phyloP scores from a whole-genome alignment of 92 coral and sea anemone genomes.

The Epizoanthus scotinus region DNA sequence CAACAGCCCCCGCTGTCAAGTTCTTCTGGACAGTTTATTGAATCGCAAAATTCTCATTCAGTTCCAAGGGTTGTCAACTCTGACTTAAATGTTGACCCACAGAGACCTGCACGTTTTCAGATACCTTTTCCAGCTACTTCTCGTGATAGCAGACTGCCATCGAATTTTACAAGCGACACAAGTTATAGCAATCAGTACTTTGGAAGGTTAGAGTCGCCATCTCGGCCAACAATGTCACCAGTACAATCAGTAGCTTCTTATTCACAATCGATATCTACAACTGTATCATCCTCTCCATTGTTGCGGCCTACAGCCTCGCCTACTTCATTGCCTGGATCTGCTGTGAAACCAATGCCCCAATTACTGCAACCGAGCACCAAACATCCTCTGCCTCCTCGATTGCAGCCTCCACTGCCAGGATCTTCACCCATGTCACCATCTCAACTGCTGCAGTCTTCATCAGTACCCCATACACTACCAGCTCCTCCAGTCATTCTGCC shows the following conservation, averaged over 20 bases:
- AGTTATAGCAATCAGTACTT: not conserved
- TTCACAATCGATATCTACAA: not conserved
- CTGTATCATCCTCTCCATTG: not conserved
- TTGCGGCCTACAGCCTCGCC: not conserved
- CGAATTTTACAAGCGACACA: not conserved
- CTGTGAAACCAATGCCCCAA: not conserved
- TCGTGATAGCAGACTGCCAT: not conserved
- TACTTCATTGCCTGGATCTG: not conserved
- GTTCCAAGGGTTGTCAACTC: not conserved
- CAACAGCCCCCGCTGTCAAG: not conserved
- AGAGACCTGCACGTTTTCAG: not conserved
- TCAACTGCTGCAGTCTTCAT: not conserved
- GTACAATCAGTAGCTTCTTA: not conserved
- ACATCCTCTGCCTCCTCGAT: too few species aligned
- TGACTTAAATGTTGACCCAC: not conserved
- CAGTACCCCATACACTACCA: not conserved
- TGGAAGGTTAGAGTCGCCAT: slow-evolving; percentile 6
- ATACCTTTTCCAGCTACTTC: not conserved
- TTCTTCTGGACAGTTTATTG: not conserved
- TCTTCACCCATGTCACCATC: not conserved
- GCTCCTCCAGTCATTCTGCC: not conserved
- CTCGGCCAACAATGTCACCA: not conserved
- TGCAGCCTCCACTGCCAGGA: not conserved
- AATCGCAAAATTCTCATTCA: not conserved
- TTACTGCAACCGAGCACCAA: not conserved